Conservation (phyloP, 2,797 vertebrate genomes). For the Sebastes baramenuke region DNA sequence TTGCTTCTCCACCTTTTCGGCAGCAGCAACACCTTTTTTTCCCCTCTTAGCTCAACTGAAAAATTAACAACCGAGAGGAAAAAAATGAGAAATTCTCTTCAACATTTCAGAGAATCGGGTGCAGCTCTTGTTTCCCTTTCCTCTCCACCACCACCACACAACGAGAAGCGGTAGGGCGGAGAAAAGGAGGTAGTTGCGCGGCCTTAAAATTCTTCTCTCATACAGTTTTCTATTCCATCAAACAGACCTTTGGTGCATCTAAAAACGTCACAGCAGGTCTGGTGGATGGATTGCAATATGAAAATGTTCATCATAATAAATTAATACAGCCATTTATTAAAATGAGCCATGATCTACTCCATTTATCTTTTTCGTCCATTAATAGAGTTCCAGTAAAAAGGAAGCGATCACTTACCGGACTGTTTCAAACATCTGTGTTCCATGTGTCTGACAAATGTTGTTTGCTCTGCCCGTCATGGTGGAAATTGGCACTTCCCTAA, state of each 20-base stretch:
- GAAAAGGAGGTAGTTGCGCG: not conserved
- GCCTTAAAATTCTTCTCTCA: constrained; percentile 34
- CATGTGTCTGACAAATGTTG: constrained; percentile 31
- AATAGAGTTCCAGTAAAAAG: not conserved
- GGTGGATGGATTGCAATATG: not conserved
- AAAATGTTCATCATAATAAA: constrained; percentile 26
- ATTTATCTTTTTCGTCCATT: constrained; percentile 7
- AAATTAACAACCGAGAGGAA: not conserved
- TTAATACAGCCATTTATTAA: constrained; percentile 8
- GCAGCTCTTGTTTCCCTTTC: not conserved
- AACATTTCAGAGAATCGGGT: not conserved
- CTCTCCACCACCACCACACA: not conserved
- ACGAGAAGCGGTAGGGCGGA: not conserved
- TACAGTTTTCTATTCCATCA: constrained; percentile 18
- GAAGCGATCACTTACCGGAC: constrained; percentile 17
- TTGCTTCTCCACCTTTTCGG: not conserved
- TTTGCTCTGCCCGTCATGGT: constrained; percentile 21
- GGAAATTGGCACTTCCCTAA: constrained; percentile 37
- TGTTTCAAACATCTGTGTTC: constrained; percentile 23
- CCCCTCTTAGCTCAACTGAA: not conserved
- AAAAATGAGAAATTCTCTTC: not conserved
- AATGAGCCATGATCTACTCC: not conserved
- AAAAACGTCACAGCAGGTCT: not conserved
- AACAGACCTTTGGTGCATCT: constrained; percentile 18
- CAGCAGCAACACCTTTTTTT: not conserved